Conservation (phyloP, 2,888 invertebrate species). For the Chloroclystis v-ata region DNA sequence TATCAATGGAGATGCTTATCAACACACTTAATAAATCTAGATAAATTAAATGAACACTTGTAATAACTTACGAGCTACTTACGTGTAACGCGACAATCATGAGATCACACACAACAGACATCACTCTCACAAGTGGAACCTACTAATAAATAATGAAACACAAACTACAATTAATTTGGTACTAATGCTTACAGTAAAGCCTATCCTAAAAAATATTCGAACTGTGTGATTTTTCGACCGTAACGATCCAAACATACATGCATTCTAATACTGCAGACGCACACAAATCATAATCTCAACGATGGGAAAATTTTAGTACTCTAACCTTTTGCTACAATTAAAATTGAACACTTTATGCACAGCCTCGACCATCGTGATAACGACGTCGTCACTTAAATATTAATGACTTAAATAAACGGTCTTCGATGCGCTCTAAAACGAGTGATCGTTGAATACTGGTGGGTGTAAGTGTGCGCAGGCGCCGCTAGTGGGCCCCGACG, state of each 20-base stretch:
- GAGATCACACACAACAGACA: conserved; percentile 70
- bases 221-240: conserved; percentile 50
- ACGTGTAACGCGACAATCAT: conserved; percentile 54
- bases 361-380: conserved; percentile 67
- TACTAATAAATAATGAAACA: conserved; percentile 74
- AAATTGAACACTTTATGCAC: conserved; percentile 77
- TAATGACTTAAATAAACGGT: conserved; percentile 67
- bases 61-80: conserved; percentile 43
- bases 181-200: conserved; percentile 62
- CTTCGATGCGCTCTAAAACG: conserved; percentile 76
- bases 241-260: conserved; percentile 48
- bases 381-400: conserved; percentile 64
- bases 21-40: conserved; percentile 48
- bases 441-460: conserved; percentile 77
- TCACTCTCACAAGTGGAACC: conserved; percentile 54
- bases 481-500: conserved; percentile 60
- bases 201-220: conserved; percentile 42
- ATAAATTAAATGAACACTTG: conserved; percentile 57
- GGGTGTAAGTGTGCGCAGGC: conserved; percentile 44
- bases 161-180: conserved; percentile 65
- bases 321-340: conserved; percentile 60
- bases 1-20: no score
- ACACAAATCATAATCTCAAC: conserved; percentile 67
- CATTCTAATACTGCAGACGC: conserved; percentile 63
- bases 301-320: conserved; percentile 66